Evolutionary conservation across 2,888 invertebrate genomes (phyloP).

Genomic region (Ochropacha duplaris): DNA sequence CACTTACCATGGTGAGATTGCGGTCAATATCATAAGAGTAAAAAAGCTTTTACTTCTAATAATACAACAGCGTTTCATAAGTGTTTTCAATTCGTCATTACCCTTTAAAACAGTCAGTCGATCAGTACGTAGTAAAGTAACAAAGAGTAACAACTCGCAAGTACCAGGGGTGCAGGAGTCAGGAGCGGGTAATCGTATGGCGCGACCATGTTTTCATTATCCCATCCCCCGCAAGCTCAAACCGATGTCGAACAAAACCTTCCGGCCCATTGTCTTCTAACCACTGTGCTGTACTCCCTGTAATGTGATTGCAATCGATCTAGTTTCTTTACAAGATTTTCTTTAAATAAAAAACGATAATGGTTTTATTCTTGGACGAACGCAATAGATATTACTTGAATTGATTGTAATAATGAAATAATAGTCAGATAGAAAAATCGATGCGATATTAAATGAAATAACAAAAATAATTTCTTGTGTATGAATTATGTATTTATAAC

Average conservation of each 20-base stretch:
- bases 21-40: no score
- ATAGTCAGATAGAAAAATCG: no score
- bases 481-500: no score
- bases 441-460: no score
- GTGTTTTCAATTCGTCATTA: neutral
- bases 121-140: constrained; percentile 21
- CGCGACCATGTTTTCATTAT: constrained; percentile 74
- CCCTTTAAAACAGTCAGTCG: constrained; percentile 17
- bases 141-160: constrained; percentile 20
- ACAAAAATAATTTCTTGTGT: no score
- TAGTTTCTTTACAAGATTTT: neutral
- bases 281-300: constrained; percentile 41
- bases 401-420: no score
- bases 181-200: constrained; percentile 33
- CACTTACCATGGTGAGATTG: no score
- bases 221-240: constrained; percentile 39
- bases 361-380: no score
- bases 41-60: no score
- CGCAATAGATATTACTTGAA: no score
- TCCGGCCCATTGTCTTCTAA: constrained; percentile 64
- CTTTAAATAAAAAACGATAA: no score
- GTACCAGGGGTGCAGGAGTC: constrained; percentile 34
- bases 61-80: neutral
- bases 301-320: constrained; percentile 23
- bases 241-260: constrained; percentile 57